phyloP scores from a whole-genome alignment of 2,888 invertebrate genomes.

The Drosophila eohydei region DNA sequence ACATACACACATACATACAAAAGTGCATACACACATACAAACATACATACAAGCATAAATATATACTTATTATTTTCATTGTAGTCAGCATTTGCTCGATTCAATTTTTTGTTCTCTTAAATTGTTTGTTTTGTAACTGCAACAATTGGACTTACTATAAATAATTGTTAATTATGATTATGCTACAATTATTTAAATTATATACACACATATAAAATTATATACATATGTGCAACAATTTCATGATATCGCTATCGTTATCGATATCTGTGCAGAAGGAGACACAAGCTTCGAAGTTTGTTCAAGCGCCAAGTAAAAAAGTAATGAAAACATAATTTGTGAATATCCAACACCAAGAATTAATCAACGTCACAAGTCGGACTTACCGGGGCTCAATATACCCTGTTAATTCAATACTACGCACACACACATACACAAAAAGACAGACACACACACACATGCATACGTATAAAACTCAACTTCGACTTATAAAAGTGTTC shows the following conservation, averaged over 20 bases:
- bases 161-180: conserved; percentile 59
- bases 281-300: conserved; percentile 42
- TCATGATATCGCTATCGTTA: conserved; percentile 23
- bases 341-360: conserved; percentile 1
- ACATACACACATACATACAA: conserved; percentile 20
- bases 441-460: neutral
- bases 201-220: conserved; percentile 27
- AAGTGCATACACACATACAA: conserved; percentile 24
- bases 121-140: conserved; percentile 33
- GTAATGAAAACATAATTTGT: neutral
- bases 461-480: conserved; percentile 23
- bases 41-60: conserved; percentile 33
- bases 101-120: conserved; percentile 22
- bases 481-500: conserved; percentile 45
- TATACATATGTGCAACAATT: conserved; percentile 18
- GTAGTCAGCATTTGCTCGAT: conserved; percentile 42
- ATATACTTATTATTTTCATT: conserved; percentile 45
- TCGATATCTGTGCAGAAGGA: conserved; percentile 14
- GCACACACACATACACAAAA: conserved; percentile 18
- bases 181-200: conserved; percentile 48
- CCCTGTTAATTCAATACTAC: conserved; percentile 10
- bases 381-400: conserved; percentile 5
- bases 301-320: conserved; percentile 50
- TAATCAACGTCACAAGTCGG: conserved; percentile 25
- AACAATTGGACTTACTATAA: conserved; percentile 22